These are phyloP conservation scores for Toxotes chatareus DNA, from an alignment of 2,113 vertebrate genomes.

Conservation along the genomic window DNA sequence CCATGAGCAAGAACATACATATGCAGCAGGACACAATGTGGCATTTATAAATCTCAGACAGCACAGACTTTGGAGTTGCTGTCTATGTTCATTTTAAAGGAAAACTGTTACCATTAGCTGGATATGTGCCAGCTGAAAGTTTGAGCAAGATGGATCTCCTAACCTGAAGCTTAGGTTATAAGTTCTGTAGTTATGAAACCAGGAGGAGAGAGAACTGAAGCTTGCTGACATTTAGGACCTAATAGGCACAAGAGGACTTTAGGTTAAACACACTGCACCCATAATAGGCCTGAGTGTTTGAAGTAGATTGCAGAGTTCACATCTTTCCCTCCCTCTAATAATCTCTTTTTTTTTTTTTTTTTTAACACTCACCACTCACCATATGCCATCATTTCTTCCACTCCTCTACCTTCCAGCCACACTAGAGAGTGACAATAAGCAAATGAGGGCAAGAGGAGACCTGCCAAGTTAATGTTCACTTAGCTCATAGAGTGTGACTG, in stretches of 20 bases:
- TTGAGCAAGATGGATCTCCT: neutral
- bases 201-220: conserved; percentile 30
- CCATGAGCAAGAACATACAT: neutral
- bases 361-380: conserved; percentile 13
- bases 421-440: conserved; percentile 42
- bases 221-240: conserved; percentile 66
- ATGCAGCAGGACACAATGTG: neutral
- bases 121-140: conserved; percentile 10
- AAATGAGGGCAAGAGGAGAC: conserved; percentile 19
- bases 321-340: conserved; percentile 37
- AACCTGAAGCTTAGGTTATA: neutral
- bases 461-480: conserved; percentile 53
- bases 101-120: conserved; percentile 35
- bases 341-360: conserved; percentile 32
- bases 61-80: neutral
- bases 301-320: conserved; percentile 17
- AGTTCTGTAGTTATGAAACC: neutral
- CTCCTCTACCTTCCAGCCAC: conserved; percentile 10
- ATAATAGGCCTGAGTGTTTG: conserved; percentile 44
- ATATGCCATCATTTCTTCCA: conserved; percentile 50
- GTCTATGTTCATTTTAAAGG: neutral
- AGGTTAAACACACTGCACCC: conserved; percentile 34
- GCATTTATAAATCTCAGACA: conserved; percentile 10
- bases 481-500: conserved; percentile 51
- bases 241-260: conserved; percentile 59